Base-by-base conservation (phyloP, 1,140 invertebrate species). In the Heliconius eleuchia region DNA sequence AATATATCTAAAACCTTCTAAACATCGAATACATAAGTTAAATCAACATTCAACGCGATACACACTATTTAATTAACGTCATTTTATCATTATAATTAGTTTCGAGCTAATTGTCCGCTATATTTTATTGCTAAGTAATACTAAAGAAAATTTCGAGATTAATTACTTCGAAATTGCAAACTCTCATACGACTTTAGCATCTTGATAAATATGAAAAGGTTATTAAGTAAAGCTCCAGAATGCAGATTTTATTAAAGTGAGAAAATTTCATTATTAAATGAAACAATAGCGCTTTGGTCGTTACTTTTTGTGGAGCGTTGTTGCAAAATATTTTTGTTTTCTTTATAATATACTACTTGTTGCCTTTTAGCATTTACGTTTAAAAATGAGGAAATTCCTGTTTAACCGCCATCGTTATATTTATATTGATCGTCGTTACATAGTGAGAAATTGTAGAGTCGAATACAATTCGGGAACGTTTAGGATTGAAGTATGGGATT, bases 161-260 rank as follows among this genome's bases (percentile, higher is more conserved):
- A 66, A 66, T 66, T 66, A 30, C 60, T 27, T 11, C 13, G 60
- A 66, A 66, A 27, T 30, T 27, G 60, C 60, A 30, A 66, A 66
- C 11, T 66, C 60, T 66, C 60, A 66, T 27, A 66, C 27, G 60
- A 30, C 27, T 66, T 30, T 66, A 66, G 13, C 60, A 30, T 30
- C 60, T 66, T 66, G 60, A 66, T 66, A 66, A 66, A 66, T 30
- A 66, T 30, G 60, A 66, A 66, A 66, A 66, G 60, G 60, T 66
- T 66, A 66, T 66, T 66, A 66, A 66, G 60, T 66, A 66, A 66
- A 66, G 60, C 60, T 66, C 23, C 13, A 66, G 60, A 30, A 66
- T 66, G 60, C 60, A 66, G 60, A 66, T 66, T 66, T 66, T 66
- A 66, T 66, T 66, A 66, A 66, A 66, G 60, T 66, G 60, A 27